Evolutionary conservation across 2,797 vertebrate genomes (phyloP).

Genomic region (Dermochelys coriacea): DNA sequence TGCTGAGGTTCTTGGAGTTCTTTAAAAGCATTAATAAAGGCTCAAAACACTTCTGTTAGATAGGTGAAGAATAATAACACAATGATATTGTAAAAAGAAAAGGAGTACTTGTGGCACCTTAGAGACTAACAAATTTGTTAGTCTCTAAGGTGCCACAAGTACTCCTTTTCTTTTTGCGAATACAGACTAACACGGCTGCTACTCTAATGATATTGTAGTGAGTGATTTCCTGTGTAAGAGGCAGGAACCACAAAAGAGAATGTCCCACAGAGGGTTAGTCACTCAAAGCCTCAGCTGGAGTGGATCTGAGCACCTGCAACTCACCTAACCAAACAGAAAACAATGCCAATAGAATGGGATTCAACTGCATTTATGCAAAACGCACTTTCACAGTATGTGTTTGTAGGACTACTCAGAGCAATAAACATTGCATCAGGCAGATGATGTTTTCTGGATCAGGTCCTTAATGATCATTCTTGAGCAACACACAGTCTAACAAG

Average conservation of each 20-base stretch:
- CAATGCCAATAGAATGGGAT: background rate
- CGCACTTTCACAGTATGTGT: background rate
- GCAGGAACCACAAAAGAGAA: background rate
- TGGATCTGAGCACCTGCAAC: background rate
- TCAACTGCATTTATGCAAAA: background rate
- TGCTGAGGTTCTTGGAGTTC: background rate
- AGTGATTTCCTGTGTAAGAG: conserved; percentile 15
- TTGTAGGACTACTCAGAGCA: background rate
- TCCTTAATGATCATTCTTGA: background rate
- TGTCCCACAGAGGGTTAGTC: background rate
- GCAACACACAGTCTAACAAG: background rate
- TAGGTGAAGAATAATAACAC: background rate
- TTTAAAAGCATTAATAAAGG: background rate
- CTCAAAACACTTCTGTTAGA: background rate
- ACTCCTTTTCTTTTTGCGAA: too few species aligned
- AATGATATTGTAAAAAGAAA: background rate
- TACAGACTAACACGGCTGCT: too few species aligned
- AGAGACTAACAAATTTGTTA: too few species aligned
- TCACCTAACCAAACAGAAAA: background rate
- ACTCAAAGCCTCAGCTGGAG: background rate
- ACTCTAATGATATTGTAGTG: background rate
- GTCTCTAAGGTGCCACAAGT: too few species aligned
- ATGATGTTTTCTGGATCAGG: background rate
- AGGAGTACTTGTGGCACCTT: too few species aligned
- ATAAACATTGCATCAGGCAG: background rate